Conservation (phyloP, 1,140 invertebrate genomes). For the Anoplolepis gracilipes region DNA sequence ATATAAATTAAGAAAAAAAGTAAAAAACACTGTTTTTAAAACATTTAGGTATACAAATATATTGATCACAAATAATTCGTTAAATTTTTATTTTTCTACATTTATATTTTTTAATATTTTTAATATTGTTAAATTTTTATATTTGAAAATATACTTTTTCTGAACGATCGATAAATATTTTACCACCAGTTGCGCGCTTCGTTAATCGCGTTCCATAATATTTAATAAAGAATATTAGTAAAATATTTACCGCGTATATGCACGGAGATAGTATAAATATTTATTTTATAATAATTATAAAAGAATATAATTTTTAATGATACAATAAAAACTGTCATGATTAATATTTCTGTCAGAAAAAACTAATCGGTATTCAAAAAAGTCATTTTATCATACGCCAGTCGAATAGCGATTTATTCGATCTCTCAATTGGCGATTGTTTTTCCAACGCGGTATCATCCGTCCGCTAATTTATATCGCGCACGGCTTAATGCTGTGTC, state of each 20-base stretch:
- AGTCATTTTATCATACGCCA: conserved; percentile 9
- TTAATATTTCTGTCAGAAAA: background rate
- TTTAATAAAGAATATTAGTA: conserved; percentile 32
- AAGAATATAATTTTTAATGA: conserved; percentile 10
- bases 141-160: background rate
- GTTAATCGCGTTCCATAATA: background rate
- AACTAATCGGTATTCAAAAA: background rate
- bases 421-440: conserved; percentile 56
- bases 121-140: background rate
- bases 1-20: background rate
- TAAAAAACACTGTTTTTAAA: background rate
- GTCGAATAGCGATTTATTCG: conserved; percentile 22
- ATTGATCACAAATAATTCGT: background rate
- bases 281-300: conserved; percentile 1
- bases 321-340: background rate
- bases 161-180: conserved; percentile 34
- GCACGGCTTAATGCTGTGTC: conserved; percentile 66
- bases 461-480: conserved; percentile 68
- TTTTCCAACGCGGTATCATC: conserved; percentile 60
- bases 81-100: background rate
- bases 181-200: conserved; percentile 14
- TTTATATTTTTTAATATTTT: background rate
- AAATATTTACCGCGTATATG: conserved; percentile 8
- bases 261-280: background rate
- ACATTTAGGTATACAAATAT: background rate